Conservation (phyloP, 2,113 vertebrate genomes). For the Aepyceros melampus region DNA sequence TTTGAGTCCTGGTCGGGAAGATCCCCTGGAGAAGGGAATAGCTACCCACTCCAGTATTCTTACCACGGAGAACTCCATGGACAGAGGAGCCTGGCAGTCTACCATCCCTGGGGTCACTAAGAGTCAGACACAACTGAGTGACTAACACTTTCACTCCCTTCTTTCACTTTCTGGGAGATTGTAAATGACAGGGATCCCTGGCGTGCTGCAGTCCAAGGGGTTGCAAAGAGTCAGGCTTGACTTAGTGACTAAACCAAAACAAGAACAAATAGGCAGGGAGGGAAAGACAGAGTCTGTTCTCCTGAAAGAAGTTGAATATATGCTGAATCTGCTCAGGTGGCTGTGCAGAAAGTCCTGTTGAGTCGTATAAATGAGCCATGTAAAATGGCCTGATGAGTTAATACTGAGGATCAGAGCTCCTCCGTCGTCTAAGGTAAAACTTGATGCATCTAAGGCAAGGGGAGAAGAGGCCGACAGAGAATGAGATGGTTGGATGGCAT, state of each 20-base stretch:
- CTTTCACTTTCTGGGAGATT: background rate
- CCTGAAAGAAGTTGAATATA: background rate
- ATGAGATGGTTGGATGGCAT: background rate
- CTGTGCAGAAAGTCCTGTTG: background rate
- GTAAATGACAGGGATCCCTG: background rate
- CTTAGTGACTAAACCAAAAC: background rate
- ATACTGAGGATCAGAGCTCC: background rate
- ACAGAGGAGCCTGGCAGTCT: background rate
- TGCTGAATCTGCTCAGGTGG: background rate
- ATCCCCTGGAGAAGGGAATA: background rate
- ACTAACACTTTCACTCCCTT: background rate
- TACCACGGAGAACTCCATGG: background rate
- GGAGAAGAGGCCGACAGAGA: background rate
- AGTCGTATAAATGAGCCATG: background rate
- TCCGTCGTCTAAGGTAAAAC: background rate
- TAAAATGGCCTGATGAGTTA: background rate
- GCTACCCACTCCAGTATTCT: background rate
- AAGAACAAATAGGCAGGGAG: background rate
- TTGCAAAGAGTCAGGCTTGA: fast-evolving
- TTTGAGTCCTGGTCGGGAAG: background rate
- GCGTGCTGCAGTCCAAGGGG: background rate
- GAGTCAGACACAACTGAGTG: background rate
- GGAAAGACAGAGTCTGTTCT: background rate
- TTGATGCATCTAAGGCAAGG: background rate
- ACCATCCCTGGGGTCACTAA: background rate